Evolutionary conservation across 2,797 vertebrate genomes (phyloP), one percentile per base, ranked within the genome.

Genomic region (Coranthus polyacanthus): DNA sequence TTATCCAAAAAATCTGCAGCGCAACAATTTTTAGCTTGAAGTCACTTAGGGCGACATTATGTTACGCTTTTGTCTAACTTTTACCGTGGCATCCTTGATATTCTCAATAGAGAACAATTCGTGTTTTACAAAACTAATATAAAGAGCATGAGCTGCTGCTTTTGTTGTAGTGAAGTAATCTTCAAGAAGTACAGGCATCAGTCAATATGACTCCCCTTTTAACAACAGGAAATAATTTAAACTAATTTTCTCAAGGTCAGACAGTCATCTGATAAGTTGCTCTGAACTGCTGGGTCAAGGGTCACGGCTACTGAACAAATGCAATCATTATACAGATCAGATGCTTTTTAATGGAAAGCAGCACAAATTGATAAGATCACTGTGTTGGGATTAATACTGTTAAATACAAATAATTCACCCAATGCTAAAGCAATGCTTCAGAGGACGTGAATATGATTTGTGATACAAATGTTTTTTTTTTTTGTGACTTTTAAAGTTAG

Each of bases 161-260:
- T 60, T 67, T 63, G 29, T 58, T 17, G n/a, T n/a, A 36, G 41
- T 44, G 61, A 69, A 65, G 62, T 32, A 59, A 50, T 16, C 8
- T 34, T 52, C 18, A 12, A 68, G 72, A 83, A 50, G 85, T 69
- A 53, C 73, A 79, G 71, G 56, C 79, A 88, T 82, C 80, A 70
- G 77, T 92, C 86, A 88, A 87, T 82, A 86, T 90, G 92, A 89
- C 84, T 84, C 62, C 90, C 47, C 58, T 78, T 83, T 90, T 92
- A 95, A 92, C 92, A 92, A 95, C 90, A 95, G 93, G 93, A 96
- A 95, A 92, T 87, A 90, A 96, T 95, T 96, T 93, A 94, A 89
- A 85, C 88, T 91, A 95, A 96, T 96, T 95, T 96, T 95, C 92
- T 92, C 87, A 92, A 93, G 89, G 94, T 95, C 93, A 96, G 93